Evolutionary conservation across 2,888 invertebrate species (phyloP), one percentile per base, ranked within the genome.

Genomic region (Trisateles emortualis): DNA sequence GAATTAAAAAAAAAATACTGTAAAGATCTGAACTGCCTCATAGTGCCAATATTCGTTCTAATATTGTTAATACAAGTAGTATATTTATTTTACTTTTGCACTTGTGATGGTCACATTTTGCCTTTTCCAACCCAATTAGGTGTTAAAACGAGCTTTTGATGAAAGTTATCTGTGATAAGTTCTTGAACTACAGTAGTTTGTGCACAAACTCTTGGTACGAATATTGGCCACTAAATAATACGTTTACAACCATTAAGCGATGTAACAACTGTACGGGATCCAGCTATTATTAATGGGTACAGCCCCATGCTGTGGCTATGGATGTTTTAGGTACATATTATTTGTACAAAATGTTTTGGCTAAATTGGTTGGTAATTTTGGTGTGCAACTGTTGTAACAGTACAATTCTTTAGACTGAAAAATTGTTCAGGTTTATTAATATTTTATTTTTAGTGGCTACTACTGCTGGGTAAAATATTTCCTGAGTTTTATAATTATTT

Each of bases 241-340:
- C 53, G 48, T 49, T 54, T 49, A 54, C 53, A 54, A 49, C 53
- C 71, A 68, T 68, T 68, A 68, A 55, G 49, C 64, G 38, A 38
- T 68, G 68, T 70, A 56, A 68, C 68, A 68, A 70, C 64, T 67
- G 68, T 70, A 51, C 59, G 41, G 45, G 35, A 42, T 49, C 41
- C 50, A 36, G 54, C 32, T 54, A 61, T 67, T 60, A 70, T 68
- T 68, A 70, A 68, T 67, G 9, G 60, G 36, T 36, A 48, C 50
- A 59, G 35, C 52, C 60, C 53, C 71, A 61, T 58, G 64, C 67
- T 68, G 68, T 11, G 70, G 52, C 54, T 56, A 22, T 43, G 49
- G 55, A 36, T 49, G 60, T 47, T 49, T 24, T 38, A 17, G 35
- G 14, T 52, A 29, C 16, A 50, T 29, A 50, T 9, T 51, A 52